Evolutionary conservation across 2,888 invertebrate species (phyloP).

Genomic region (Melanophora roralis): DNA sequence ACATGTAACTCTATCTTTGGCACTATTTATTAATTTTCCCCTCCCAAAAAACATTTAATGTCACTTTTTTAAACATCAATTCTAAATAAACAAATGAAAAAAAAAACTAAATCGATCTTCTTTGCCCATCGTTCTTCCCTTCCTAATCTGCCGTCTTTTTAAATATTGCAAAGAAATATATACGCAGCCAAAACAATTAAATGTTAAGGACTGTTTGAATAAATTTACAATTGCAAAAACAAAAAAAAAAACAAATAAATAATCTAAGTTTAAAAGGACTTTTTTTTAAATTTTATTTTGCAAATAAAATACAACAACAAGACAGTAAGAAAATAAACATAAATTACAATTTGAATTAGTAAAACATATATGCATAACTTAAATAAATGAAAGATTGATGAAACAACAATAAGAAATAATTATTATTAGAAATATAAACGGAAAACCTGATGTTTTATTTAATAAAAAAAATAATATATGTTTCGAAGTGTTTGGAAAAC

Average conservation of each 20-base stretch:
- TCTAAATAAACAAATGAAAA: constrained; percentile 16
- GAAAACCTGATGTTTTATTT: constrained; percentile 56
- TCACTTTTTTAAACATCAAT: constrained; percentile 42
- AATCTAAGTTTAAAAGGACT: constrained; percentile 42
- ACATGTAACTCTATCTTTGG: constrained; percentile 29
- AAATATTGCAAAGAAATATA: constrained; percentile 7
- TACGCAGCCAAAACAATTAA: constrained; percentile 38
- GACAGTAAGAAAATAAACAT: constrained; percentile 18
- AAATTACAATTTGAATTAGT: constrained; percentile 52
- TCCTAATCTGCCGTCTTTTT: background rate
- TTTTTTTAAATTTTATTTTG: constrained; percentile 48
- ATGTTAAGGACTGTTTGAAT: constrained; percentile 38
- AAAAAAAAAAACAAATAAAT: constrained; percentile 4
- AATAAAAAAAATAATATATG: constrained; percentile 12
- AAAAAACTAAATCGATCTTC: constrained; percentile 35
- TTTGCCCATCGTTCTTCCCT: constrained; percentile 23
- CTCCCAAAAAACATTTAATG: background rate
- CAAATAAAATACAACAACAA: constrained; percentile 38
- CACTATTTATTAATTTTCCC: constrained; percentile 20
- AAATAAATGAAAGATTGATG: constrained; percentile 36
- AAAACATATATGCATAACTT: constrained; percentile 51
- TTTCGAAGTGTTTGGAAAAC: constrained; percentile 18
- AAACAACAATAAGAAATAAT: constrained; percentile 18
- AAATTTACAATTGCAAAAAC: background rate
- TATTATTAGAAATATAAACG: constrained; percentile 48